Percentiles rank a stretch among this genome's conserved stretches.
These are phyloP conservation scores for Butorides virescens DNA, from an alignment of 2,113 vertebrate species.

Conservation along the genomic window DNA sequence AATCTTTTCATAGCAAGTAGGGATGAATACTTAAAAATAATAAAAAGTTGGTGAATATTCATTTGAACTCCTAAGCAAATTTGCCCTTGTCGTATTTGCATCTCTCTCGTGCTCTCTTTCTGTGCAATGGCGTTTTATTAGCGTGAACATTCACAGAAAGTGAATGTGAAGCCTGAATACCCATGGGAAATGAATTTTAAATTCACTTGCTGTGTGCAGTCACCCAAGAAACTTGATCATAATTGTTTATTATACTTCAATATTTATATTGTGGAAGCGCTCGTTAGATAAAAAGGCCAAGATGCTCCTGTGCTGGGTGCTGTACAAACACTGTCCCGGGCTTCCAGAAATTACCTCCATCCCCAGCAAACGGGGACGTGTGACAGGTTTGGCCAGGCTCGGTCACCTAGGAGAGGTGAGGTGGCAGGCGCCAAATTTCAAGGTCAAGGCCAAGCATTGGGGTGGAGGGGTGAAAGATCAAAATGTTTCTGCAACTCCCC, in stretches of 20 bases:
- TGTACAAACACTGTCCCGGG: not conserved
- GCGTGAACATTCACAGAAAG: slow-evolving; percentile 39
- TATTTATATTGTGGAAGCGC: slow-evolving; percentile 47
- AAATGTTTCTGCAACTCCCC: rapidly evolving
- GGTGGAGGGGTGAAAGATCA: not conserved
- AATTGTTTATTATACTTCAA: slow-evolving; percentile 66
- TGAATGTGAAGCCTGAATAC: slow-evolving; percentile 33
- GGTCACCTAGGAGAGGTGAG: not conserved
- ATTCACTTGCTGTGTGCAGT: slow-evolving; percentile 41
- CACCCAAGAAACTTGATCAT: slow-evolving; percentile 58
- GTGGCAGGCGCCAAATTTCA: not conserved
- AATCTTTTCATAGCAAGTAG: slow-evolving; percentile 10
- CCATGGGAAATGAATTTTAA: slow-evolving; percentile 48
- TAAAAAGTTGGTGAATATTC: slow-evolving; percentile 51
- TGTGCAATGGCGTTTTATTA: slow-evolving; percentile 50
- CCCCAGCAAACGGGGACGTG: not conserved
- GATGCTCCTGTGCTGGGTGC: not conserved
- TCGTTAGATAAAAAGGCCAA: not conserved
- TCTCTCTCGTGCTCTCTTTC: slow-evolving; percentile 37
- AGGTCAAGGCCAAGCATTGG: not conserved
- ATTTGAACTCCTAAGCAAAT: slow-evolving; percentile 53
- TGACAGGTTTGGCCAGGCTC: not conserved
- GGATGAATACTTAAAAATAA: slow-evolving; percentile 27
- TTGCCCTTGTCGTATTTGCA: slow-evolving; percentile 53
- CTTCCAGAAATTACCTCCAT: not conserved